Evolutionary conservation across 2,797 vertebrate species (phyloP), one percentile per base, ranked within the genome.

Genomic region (Xenopus petersii): DNA sequence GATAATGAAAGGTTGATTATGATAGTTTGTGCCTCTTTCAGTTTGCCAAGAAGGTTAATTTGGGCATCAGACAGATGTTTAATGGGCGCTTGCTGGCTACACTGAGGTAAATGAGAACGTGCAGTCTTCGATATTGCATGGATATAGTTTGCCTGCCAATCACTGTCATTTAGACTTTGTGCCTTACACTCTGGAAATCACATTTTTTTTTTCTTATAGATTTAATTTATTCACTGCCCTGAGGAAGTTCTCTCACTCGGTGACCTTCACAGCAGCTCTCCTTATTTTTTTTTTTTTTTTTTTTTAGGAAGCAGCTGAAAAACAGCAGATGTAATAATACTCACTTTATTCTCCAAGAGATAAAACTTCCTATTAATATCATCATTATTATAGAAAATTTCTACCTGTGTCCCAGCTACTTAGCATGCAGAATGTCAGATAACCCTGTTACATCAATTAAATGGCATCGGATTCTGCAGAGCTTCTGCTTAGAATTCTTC

Each of bases 1-100:
- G 95, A 95, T 98, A 98, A 98, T 99, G 96, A 98, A 95, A 93
- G 93, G 93, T 94, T 98, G 96, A 99, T 99, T 99, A 98, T 96
- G 95, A 95, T 95, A 96, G 95, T 96, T 95, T 96, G 94, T 94
- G 95, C 94, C 95, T 96, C 95, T 96, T 98, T 96, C 95, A 97
- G 94, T 95, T 95, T 92, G 93, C 95, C 93, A 94, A 94, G 95
- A 98, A 98, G 96, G 96, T 99, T 99, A 98, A 99, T 99, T 99
- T 98, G 96, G 95, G 95, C 95, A 95, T 98, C 96, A 98, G 95
- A 98, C 94, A 94, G 94, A 95, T 91, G 91, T 92, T 93, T 94
- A 93, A 94, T 93, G 92, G 91, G 91, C 87, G 90, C 90, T 92
- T 90, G 92, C 91, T 90, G 89, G 89, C 90, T 91, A 91, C 88